phyloP scores from a whole-genome alignment of 2,888 invertebrate genomes.

The Andrena haemorrhoa region DNA sequence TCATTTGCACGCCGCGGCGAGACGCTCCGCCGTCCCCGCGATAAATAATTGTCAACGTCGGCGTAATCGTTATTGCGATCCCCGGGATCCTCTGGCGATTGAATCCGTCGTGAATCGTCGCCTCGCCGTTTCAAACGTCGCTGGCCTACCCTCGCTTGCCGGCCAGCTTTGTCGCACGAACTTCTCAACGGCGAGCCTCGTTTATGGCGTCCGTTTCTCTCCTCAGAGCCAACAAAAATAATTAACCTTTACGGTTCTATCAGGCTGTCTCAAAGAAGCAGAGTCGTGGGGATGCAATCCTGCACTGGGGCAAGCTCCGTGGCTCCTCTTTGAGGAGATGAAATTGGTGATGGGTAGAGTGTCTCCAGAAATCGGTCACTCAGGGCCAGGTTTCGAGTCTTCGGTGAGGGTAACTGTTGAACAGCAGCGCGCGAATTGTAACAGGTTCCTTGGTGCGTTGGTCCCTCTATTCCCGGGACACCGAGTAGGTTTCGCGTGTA shows the following conservation, averaged over 20 bases:
- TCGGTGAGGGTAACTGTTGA: neutral
- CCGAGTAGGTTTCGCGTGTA: constrained; percentile 67
- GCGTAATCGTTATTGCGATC: constrained; percentile 62
- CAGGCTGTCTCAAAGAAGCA: no score
- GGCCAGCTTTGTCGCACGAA: neutral
- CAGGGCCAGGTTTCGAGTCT: no score
- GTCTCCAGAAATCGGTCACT: neutral
- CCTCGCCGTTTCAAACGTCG: neutral
- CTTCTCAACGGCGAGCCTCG: neutral
- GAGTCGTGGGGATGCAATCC: no score
- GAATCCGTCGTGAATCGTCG: constrained; percentile 46
- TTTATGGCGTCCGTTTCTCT: constrained; percentile 4
- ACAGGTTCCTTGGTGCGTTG: neutral
- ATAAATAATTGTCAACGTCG: constrained; percentile 71
- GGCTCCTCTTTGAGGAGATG: no score
- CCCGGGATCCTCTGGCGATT: constrained; percentile 54
- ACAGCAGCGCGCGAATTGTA: neutral
- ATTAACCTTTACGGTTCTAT: neutral
- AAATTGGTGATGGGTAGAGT: no score
- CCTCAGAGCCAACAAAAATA: neutral
- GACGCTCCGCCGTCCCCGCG: constrained; percentile 50
- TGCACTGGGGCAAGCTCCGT: no score
- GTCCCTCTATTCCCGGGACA: constrained; percentile 46
- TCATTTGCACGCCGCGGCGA: constrained; percentile 59
- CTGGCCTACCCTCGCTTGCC: neutral